Base-by-base conservation (phyloP, 2,113 vertebrate species). In the Periophthalmus modestus region DNA sequence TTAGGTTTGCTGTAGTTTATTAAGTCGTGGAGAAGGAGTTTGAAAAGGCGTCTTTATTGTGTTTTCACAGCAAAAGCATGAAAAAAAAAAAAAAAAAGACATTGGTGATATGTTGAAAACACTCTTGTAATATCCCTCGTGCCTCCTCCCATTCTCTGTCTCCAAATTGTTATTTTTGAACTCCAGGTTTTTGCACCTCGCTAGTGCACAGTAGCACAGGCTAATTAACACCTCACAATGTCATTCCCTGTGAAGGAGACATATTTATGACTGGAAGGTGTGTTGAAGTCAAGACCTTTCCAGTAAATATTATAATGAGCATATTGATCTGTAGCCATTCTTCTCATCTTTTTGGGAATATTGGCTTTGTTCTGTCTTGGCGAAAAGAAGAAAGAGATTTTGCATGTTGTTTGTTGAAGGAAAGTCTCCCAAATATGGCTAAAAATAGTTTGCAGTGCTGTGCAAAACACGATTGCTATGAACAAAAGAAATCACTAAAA, bases 181-280 rank as follows among this genome's bases (percentile, higher is more conserved):
- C 67, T 34, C 48, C 61, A 82, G 69, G 47, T 78, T 77, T 88
- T 73, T 68, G 73, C 82, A 83, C 82, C 66, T 83, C 87, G 9
- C 0, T 69, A 71, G 59, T 65, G 72, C 69, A 74, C 73, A 52
- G 68, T 66, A 74, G 58, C 3, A 50, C 33, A 79, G 52, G 66
- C 77, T 89, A 86, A 93, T 92, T 91, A 92, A 82, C 81, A 73
- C 66, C 74, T 80, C 50, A 72, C 59, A 77, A 76, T 77, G 75
- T 74, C 70, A 77, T 79, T 84, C 74, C 69, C 66, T 68, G 76
- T 85, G 73, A 84, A 52, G 48, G 70, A 83, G 81, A 73, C 72
- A 52, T 23, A 68, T 48, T 61, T 61, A 81, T 70, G 73, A 81
- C 66, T 81, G 47, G 34, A 73, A 84, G 72, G 74, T 67, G 58